These are phyloP conservation scores for Acipenser transmontanus DNA, from an alignment of 2,797 vertebrate genomes.

Conservation along the genomic window DNA sequence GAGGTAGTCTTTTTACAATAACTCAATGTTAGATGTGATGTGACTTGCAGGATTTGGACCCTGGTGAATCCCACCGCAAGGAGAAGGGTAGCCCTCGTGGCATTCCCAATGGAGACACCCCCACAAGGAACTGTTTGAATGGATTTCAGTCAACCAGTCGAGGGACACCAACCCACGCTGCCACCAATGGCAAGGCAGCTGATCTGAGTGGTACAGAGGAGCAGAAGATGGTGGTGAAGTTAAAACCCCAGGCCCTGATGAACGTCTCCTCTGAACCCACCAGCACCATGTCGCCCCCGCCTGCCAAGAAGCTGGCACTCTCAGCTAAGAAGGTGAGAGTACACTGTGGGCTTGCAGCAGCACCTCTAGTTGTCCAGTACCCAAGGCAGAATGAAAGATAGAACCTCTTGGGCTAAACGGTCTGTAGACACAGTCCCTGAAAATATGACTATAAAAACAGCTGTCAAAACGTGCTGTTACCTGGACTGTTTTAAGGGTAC, in stretches of 20 bases:
- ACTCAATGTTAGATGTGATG: not conserved
- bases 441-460: too few species aligned
- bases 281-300: constrained; percentile 74
- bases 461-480: too few species aligned
- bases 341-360: not conserved
- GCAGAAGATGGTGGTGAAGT: constrained; percentile 46
- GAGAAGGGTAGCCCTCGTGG: constrained; percentile 51
- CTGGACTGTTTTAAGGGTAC: too few species aligned
- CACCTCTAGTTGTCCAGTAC: constrained; percentile 29
- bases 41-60: constrained; percentile 19
- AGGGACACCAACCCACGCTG: constrained; percentile 10
- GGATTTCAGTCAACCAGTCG: constrained; percentile 53
- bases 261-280: constrained; percentile 50
- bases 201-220: constrained; percentile 47
- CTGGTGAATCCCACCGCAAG: constrained; percentile 22
- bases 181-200: constrained; percentile 22
- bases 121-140: constrained; percentile 46
- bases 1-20: not conserved
- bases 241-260: constrained; percentile 56
- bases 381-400: constrained; percentile 11
- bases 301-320: constrained; percentile 78
- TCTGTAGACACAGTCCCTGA: too few species aligned
- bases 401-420: not conserved
- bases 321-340: constrained; percentile 83
- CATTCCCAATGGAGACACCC: constrained; percentile 50